phyloP scores from a whole-genome alignment of 2,797 vertebrate species.

The Thripadectes ignobilis region DNA sequence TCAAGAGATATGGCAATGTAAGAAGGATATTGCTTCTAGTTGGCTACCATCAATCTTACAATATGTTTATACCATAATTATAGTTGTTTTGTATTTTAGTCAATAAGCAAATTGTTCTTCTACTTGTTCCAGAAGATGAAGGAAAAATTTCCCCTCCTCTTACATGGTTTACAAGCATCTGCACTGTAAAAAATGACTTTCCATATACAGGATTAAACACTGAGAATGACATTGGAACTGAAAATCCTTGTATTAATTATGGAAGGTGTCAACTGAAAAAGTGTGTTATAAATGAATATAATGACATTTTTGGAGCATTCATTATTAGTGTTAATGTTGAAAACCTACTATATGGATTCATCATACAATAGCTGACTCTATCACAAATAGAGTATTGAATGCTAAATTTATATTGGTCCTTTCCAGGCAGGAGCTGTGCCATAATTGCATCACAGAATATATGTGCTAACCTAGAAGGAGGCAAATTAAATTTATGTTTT shows the following conservation, averaged over 20 bases:
- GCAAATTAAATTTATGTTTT: neutral
- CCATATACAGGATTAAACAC: neutral
- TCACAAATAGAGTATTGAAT: neutral
- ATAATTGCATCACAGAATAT: neutral
- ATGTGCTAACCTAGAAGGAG: neutral
- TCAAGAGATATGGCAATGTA: neutral
- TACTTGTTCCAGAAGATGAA: neutral
- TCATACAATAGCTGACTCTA: neutral
- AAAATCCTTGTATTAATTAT: conserved; percentile 15
- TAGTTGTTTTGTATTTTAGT: neutral
- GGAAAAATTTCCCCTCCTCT: neutral
- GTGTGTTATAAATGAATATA: neutral
- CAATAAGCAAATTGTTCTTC: neutral
- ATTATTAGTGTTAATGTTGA: conserved; percentile 3
- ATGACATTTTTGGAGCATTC: neutral
- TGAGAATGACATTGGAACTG: neutral
- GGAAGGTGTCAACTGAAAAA: neutral
- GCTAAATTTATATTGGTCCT: neutral
- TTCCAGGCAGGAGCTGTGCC: neutral
- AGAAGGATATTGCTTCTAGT: neutral
- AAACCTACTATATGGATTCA: neutral
- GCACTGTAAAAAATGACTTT: neutral
- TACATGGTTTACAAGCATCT: neutral
- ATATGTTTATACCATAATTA: neutral
- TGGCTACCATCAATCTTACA: neutral